phyloP scores from a whole-genome alignment of 2,888 invertebrate genomes.

The Phytoseiulus persimilis region DNA sequence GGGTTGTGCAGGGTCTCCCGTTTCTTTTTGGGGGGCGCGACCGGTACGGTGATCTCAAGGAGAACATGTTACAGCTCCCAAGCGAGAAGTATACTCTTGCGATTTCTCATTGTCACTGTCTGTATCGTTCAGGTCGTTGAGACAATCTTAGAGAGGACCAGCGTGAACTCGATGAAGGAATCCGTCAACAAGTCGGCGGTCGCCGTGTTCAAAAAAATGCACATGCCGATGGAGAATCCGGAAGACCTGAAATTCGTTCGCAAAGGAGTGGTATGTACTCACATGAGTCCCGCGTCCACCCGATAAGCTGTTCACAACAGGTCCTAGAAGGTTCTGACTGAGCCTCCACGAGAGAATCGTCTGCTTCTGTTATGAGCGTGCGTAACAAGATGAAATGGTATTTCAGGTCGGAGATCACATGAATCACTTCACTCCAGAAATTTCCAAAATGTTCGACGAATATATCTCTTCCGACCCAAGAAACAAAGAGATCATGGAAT shows the following conservation, averaged over 20 bases:
- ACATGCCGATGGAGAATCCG: background rate
- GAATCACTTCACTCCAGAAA: conserved; percentile 14
- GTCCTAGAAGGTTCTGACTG: too few species aligned
- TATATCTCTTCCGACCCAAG: background rate
- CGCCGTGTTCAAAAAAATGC: background rate
- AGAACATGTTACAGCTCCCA: too few species aligned
- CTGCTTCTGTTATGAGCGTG: too few species aligned
- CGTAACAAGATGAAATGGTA: too few species aligned
- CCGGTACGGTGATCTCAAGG: too few species aligned
- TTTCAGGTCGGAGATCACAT: conserved; percentile 27
- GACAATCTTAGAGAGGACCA: background rate
- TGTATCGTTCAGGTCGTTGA: background rate
- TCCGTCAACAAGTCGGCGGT: background rate
- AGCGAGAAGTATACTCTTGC: too few species aligned
- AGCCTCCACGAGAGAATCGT: too few species aligned
- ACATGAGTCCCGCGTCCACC: too few species aligned
- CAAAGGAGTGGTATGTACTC: background rate
- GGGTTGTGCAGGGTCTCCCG: too few species aligned
- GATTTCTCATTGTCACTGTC: background rate
- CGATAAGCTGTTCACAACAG: too few species aligned
- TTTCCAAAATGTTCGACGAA: background rate
- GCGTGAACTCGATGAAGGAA: conserved; percentile 7
- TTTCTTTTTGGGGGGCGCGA: too few species aligned
- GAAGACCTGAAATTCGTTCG: background rate
- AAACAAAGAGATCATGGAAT: background rate